Conservation (phyloP, 2,888 invertebrate species). For the Barypeithes pellucidus region DNA sequence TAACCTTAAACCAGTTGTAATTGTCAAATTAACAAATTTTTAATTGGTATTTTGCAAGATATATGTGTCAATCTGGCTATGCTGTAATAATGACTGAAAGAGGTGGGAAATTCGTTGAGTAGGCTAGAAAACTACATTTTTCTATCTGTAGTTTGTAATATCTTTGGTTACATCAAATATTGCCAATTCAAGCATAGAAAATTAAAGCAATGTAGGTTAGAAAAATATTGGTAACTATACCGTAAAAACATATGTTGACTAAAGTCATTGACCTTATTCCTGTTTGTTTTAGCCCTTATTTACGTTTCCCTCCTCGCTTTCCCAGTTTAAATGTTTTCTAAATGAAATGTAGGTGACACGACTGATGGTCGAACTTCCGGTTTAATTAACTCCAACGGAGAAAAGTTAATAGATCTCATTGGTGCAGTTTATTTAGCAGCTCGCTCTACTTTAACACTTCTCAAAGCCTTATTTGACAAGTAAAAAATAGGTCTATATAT, state of each 20-base stretch:
- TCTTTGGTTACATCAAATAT: neutral
- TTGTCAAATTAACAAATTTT: no score
- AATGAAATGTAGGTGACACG: conserved; percentile 47
- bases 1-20: no score
- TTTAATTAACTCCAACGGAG: conserved; percentile 41
- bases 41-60: no score
- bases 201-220: conserved; percentile 41
- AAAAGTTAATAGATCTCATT: conserved; percentile 18
- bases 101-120: no score
- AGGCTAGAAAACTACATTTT: no score
- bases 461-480: conserved; percentile 1
- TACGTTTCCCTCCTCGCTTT: conserved; percentile 13
- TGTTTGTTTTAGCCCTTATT: conserved; percentile 33
- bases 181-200: neutral
- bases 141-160: no score
- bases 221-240: conserved; percentile 31
- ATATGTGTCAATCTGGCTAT: no score
- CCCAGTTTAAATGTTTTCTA: conserved; percentile 13
- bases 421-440: neutral
- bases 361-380: conserved; percentile 32
- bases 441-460: neutral
- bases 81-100: no score
- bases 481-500: neutral
- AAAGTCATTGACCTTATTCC: conserved; percentile 23
- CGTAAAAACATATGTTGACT: conserved; percentile 1